A percentile compares a stretch with the other conserved stretches of the same genome.
Evolutionary conservation across 2,797 vertebrate species (phyloP).

Genomic region (Pangasius krempfi): DNA sequence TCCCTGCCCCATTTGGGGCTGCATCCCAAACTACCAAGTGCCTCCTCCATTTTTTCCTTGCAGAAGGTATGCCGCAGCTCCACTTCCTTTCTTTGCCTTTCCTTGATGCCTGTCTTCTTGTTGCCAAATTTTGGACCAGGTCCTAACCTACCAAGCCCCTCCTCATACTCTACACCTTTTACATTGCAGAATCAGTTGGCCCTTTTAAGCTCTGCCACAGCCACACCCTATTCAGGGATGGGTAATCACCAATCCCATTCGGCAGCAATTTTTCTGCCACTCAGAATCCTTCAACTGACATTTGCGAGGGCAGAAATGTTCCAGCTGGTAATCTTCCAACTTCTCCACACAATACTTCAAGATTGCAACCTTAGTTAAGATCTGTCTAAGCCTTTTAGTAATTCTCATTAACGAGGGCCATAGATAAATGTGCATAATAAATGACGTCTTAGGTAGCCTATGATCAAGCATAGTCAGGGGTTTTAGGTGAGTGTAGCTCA

Average conservation of each 20-base stretch:
- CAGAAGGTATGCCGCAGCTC: neutral
- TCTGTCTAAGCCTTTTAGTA: neutral
- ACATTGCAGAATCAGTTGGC: neutral
- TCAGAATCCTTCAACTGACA: neutral
- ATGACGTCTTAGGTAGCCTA: neutral
- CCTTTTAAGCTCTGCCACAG: neutral
- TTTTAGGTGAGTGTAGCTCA: conserved; percentile 12
- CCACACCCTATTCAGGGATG: neutral
- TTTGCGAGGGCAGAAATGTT: neutral
- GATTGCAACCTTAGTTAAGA: neutral
- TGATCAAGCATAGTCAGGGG: neutral
- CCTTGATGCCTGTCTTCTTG: neutral
- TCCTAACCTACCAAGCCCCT: neutral
- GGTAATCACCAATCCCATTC: neutral
- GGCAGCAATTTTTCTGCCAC: neutral
- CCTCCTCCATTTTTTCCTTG: neutral
- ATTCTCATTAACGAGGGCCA: neutral
- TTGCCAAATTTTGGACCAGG: neutral
- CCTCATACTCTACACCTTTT: neutral
- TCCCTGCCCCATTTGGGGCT: neutral
- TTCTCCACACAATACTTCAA: neutral
- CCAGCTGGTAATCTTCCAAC: neutral
- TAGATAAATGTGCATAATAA: neutral
- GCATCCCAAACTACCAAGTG: neutral
- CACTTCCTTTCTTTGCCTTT: neutral